These are phyloP conservation scores for Cinclus mexicanus DNA, from an alignment of 2,113 vertebrate genomes.

Conservation along the genomic window DNA sequence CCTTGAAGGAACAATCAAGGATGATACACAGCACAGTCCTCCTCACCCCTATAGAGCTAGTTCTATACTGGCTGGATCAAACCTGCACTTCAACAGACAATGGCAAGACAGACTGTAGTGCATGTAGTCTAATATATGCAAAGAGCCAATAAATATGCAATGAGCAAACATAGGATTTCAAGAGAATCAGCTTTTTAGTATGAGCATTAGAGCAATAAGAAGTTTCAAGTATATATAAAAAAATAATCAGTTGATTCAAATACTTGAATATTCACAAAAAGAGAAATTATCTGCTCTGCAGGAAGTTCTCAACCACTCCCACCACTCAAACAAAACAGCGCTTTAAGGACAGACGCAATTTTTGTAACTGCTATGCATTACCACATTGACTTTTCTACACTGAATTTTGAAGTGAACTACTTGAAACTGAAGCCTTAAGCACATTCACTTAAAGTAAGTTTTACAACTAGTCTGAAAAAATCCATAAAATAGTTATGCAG, in stretches of 20 bases:
- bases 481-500: slow-evolving; percentile 73
- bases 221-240: slow-evolving; percentile 76
- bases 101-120: slow-evolving; percentile 88
- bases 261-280: slow-evolving; percentile 76
- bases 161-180: slow-evolving; percentile 83
- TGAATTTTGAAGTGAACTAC: slow-evolving; percentile 72
- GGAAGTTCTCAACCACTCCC: slow-evolving; percentile 70
- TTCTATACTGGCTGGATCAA: slow-evolving; percentile 89
- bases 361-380: slow-evolving; percentile 65
- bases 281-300: slow-evolving; percentile 78
- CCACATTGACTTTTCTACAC: slow-evolving; percentile 74
- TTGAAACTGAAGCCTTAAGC: slow-evolving; percentile 70
- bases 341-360: slow-evolving; percentile 76
- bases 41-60: slow-evolving; percentile 91
- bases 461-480: slow-evolving; percentile 72
- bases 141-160: slow-evolving; percentile 86
- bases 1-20: slow-evolving; percentile 94
- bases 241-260: slow-evolving; percentile 73
- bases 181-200: slow-evolving; percentile 77
- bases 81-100: slow-evolving; percentile 93
- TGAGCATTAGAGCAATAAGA: slow-evolving; percentile 80
- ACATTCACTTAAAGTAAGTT: slow-evolving; percentile 58
- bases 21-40: slow-evolving; percentile 91
- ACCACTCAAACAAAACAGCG: slow-evolving; percentile 63
- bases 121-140: slow-evolving; percentile 85